A percentile compares a stretch with the other conserved stretches of the same genome.
phyloP scores from a whole-genome alignment of 2,888 invertebrate species.

The Phortica okadai region DNA sequence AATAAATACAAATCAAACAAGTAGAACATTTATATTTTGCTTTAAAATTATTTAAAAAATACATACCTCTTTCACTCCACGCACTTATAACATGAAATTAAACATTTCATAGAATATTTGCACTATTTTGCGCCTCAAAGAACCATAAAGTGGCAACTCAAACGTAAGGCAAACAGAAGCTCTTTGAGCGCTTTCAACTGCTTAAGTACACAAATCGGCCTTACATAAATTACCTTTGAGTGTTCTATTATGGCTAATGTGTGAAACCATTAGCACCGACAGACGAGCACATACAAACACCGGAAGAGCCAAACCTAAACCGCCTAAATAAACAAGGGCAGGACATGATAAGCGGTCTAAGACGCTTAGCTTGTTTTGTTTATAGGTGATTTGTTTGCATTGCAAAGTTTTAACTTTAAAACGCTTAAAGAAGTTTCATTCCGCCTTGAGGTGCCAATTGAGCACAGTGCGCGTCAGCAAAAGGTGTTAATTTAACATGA shows the following conservation, averaged over 20 bases:
- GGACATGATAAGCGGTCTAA: neutral
- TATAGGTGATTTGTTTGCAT: neutral
- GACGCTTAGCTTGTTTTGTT: neutral
- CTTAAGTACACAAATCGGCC: neutral
- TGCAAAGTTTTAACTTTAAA: neutral
- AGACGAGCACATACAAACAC: neutral
- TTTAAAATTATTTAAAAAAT: too few relatives aligned
- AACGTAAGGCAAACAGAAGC: neutral
- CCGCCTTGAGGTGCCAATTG: neutral
- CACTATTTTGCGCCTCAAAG: too few relatives aligned
- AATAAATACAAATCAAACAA: too few relatives aligned
- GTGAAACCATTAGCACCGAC: slow-evolving; percentile 13
- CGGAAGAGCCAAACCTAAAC: neutral
- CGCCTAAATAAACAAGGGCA: slow-evolving; percentile 11
- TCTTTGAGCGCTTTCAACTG: neutral
- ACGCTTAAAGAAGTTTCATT: neutral
- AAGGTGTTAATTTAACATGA: slow-evolving; percentile 6
- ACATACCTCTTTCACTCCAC: neutral
- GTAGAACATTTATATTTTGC: too few relatives aligned
- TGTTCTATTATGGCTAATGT: slow-evolving; percentile 15
- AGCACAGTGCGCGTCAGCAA: neutral
- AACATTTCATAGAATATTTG: too few relatives aligned
- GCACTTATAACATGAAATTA: neutral
- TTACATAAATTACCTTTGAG: neutral
- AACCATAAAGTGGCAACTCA: neutral